Percentiles rank a stretch among this genome's conserved stretches.
Evolutionary conservation across 2,113 vertebrate species (phyloP).

Genomic region (Hepsetus odoe): DNA sequence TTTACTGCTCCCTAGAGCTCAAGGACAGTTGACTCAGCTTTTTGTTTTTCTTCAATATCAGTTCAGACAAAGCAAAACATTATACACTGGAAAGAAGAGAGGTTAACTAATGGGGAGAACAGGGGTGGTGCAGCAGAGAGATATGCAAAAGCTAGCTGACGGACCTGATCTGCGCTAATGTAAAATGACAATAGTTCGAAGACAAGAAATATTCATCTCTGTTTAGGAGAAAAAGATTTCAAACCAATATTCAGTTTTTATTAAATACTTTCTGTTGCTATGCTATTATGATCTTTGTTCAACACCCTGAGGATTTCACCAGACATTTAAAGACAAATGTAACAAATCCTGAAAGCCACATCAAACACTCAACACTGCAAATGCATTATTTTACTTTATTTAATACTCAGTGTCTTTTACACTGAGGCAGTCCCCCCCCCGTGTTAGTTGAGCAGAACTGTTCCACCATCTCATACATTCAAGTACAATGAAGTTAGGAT

Average conservation of each 20-base stretch:
- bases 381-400: neutral
- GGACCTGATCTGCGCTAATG: neutral
- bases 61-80: constrained; percentile 17
- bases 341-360: neutral
- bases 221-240: neutral
- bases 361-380: no score
- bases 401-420: neutral
- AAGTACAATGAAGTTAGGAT: no score
- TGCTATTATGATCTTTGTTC: neutral
- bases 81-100: neutral
- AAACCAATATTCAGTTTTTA: neutral
- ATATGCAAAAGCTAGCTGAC: neutral
- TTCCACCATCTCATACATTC: no score
- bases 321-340: neutral
- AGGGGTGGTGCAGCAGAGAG: neutral
- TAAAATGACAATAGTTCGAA: neutral
- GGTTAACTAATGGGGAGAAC: neutral
- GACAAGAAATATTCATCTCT: neutral
- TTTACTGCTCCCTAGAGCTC: constrained; percentile 22
- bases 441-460: no score
- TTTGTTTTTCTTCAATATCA: constrained; percentile 27
- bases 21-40: constrained; percentile 34
- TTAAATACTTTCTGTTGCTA: neutral
- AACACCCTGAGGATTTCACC: neutral
- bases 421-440: no score